phyloP scores from a whole-genome alignment of 2,888 invertebrate species.

The Lasioglossum leucozonium region DNA sequence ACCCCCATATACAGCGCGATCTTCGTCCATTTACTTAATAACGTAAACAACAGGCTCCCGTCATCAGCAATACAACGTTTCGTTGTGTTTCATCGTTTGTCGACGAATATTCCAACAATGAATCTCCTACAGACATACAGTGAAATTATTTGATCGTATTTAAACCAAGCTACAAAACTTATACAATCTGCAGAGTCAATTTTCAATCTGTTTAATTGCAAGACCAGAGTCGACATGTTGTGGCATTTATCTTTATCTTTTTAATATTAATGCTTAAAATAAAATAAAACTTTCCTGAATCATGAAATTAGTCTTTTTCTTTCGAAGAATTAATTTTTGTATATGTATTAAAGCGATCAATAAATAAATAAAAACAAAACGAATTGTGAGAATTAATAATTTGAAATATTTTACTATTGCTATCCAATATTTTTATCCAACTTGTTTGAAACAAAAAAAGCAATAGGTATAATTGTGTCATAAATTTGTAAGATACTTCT shows the following conservation, averaged over 20 bases:
- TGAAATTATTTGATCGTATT: neutral
- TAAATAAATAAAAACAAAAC: too few species aligned
- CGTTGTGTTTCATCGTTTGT: neutral
- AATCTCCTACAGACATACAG: neutral
- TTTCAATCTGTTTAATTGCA: neutral
- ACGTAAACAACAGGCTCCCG: conserved; percentile 74
- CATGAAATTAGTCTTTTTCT: too few species aligned
- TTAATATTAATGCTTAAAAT: neutral
- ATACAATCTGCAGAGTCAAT: neutral
- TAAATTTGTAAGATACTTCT: neutral
- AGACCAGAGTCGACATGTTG: neutral
- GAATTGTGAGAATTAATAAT: too few species aligned
- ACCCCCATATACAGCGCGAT: conserved; percentile 70
- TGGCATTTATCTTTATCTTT: neutral
- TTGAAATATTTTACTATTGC: too few species aligned
- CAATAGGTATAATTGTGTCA: neutral
- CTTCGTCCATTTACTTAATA: conserved; percentile 78
- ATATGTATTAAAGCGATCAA: too few species aligned
- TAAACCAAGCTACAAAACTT: neutral
- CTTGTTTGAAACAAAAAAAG: neutral
- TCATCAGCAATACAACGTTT: conserved; percentile 31
- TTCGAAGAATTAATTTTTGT: too few species aligned
- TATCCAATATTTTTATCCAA: too few species aligned
- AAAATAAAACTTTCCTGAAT: neutral
- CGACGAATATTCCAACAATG: neutral